Base-by-base conservation (phyloP, 2,113 vertebrate species). In the Thalassarche chlororhynchos region DNA sequence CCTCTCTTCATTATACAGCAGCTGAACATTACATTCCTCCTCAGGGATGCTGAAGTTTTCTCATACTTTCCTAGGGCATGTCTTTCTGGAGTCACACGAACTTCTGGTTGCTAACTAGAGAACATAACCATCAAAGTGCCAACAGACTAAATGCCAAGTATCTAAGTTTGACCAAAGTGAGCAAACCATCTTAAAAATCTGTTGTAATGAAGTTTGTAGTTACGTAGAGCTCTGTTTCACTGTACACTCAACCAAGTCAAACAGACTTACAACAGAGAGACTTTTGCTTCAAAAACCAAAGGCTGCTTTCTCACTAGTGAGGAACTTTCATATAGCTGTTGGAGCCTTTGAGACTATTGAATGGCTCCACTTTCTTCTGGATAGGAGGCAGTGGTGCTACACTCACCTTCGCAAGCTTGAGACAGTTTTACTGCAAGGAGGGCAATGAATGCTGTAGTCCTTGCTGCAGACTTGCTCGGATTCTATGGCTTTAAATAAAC, bases 401-500 rank as follows among this genome's bases (percentile, higher is more conserved):
- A 34, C 60, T 93, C 90, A 90, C 68, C 68, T 96, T 90, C 10
- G 8, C 49, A 68, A 88, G 64, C 38, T 47, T 74, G 62, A 88
- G 91, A 54, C 64, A 86, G 38, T 65, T 96, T 87, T 96, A 90
- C 66, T 90, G 81, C 81, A 91, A 83, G 77, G 72, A 92, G 55
- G n/a, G 75, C 94, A 88, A 25, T 0, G 54, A 84, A 84, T 81
- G 86, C 91, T 86, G 38, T 90, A 96, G 93, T 94, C 89, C 58
- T 94, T 96, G 84, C 62, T 77, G 82, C 91, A 91, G 85, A 90
- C 85, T 78, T 24, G 8, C 79, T 96, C 87, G 66, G 58, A 83
- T 77, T 84, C 75, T 81, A 54, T 26, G 87, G 74, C 89, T 96
- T 96, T 96, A 97, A 97, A 96, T 92, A 97, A 96, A 97, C 74